A percentile compares a stretch with the other conserved stretches of the same genome.
Conservation (phyloP, 2,113 vertebrate species). For the Tretioscincus oriximinensis region DNA sequence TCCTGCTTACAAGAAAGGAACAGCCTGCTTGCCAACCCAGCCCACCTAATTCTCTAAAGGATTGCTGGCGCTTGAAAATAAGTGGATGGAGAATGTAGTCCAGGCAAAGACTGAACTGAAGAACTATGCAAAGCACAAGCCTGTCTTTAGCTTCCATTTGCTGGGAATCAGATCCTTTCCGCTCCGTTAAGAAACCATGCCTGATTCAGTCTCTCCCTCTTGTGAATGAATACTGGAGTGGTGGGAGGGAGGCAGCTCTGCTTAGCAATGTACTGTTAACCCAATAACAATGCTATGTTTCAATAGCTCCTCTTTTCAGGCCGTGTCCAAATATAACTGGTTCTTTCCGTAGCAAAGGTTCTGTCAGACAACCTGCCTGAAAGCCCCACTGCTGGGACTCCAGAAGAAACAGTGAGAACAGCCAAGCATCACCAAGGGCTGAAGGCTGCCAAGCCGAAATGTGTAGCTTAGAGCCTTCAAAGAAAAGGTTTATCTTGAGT, state of each 20-base stretch:
- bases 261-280: neutral
- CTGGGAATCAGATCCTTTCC: slow-evolving; percentile 48
- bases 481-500: neutral
- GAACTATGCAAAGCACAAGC: slow-evolving; percentile 32
- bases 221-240: neutral
- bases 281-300: neutral
- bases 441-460: neutral
- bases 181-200: neutral
- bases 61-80: slow-evolving; percentile 26
- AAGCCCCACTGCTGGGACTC: neutral
- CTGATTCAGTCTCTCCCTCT: neutral
- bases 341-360: neutral
- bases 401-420: neutral
- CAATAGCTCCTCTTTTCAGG: neutral
- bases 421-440: neutral
- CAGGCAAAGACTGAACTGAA: neutral
- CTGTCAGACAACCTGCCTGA: neutral
- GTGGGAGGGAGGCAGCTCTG: neutral
- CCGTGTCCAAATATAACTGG: neutral
- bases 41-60: slow-evolving; percentile 40
- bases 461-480: no score
- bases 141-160: slow-evolving; percentile 20
- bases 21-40: slow-evolving; percentile 44
- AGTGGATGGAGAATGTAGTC: slow-evolving; percentile 16
- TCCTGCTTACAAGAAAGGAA: slow-evolving; percentile 42